A percentile compares a stretch with the other conserved stretches of the same genome.
phyloP scores from a whole-genome alignment of 2,113 vertebrate species.

The Pelecanus crispus region DNA sequence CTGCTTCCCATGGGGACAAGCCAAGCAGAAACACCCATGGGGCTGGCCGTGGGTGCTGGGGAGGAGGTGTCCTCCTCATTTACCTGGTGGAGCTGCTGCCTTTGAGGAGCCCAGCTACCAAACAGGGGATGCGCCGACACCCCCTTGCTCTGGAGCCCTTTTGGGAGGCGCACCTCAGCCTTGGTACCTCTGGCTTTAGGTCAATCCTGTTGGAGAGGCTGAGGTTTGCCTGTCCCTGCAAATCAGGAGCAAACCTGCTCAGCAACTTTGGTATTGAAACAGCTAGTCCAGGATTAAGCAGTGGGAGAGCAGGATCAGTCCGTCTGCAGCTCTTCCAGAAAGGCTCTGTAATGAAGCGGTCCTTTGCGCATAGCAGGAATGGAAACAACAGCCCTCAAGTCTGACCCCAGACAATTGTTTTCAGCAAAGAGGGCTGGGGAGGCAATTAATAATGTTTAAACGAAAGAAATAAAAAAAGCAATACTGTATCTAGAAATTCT shows the following conservation, averaged over 20 bases:
- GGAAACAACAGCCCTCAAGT: conserved; percentile 47
- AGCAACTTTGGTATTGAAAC: not conserved
- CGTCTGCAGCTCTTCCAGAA: not conserved
- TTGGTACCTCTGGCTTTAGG: not conserved
- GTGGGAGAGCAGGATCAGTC: not conserved
- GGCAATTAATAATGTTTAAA: conserved; percentile 66
- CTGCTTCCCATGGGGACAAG: not conserved
- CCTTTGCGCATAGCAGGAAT: conserved; percentile 26
- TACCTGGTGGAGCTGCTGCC: not conserved
- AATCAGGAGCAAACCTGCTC: not conserved
- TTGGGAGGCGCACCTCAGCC: not conserved
- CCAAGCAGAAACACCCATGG: not conserved
- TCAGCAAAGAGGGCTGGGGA: conserved; percentile 11
- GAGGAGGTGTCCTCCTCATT: not conserved
- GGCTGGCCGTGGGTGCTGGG: not conserved
- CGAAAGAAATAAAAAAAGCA: conserved; percentile 28
- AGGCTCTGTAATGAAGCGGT: not conserved
- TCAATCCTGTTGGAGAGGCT: not conserved
- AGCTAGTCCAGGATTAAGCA: not conserved
- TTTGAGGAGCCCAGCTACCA: rapidly evolving
- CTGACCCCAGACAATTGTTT: conserved; percentile 60
- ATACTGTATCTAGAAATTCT: conserved; percentile 51
- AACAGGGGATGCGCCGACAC: rapidly evolving
- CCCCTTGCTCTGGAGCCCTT: not conserved
- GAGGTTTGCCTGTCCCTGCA: not conserved